Evolutionary conservation across 2,888 invertebrate genomes (phyloP).

Genomic region (Apamea anceps): DNA sequence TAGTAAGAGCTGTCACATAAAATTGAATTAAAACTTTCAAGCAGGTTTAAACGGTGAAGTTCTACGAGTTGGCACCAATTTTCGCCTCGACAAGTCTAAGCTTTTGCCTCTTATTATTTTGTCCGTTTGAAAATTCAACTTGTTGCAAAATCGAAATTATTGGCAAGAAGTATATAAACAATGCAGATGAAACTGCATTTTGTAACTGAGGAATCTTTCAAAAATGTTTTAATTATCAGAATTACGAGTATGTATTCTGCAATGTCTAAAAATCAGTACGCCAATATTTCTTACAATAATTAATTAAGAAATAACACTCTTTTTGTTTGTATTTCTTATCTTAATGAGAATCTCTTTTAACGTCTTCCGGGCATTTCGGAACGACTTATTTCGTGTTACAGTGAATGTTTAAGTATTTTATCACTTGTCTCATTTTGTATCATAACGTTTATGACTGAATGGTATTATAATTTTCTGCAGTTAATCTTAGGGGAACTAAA

Average conservation of each 20-base stretch:
- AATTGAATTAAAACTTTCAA: conserved; percentile 43
- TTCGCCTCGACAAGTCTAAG: conserved; percentile 22
- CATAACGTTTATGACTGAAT: conserved; percentile 18
- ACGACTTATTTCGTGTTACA: conserved; percentile 8
- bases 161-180: not conserved
- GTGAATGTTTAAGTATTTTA: conserved; percentile 32
- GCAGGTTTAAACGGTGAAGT: conserved; percentile 31
- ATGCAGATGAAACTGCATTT: not conserved
- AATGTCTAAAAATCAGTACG: not conserved
- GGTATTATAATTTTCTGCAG: not conserved
- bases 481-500: no score
- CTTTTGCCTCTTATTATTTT: not conserved
- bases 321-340: conserved; percentile 23
- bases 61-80: conserved; percentile 21
- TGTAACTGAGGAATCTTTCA: not conserved
- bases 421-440: conserved; percentile 32
- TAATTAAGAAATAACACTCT: conserved; percentile 8
- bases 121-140: not conserved
- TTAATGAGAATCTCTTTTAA: conserved; percentile 19
- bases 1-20: conserved; percentile 21
- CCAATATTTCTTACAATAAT: conserved; percentile 2
- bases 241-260: not conserved
- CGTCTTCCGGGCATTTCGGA: conserved; percentile 23
- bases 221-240: conserved; percentile 2
- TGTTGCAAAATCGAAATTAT: not conserved